Conservation (phyloP, 1,140 invertebrate genomes). For the Brachionus plicatilis region DNA sequence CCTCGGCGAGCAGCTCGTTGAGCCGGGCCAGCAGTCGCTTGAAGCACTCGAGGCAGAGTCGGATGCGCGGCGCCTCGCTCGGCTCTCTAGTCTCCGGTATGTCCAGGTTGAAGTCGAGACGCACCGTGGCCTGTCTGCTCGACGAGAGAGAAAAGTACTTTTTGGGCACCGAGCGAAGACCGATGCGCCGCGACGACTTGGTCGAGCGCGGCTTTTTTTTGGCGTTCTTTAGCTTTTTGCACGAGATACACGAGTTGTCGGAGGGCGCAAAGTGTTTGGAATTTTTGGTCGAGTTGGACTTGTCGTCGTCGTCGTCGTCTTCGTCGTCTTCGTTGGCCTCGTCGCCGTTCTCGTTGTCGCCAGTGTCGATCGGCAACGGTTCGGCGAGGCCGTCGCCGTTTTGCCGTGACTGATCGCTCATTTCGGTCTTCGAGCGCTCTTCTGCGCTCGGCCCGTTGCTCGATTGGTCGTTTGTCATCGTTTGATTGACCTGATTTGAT, state of each 20-base stretch:
- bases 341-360: background rate
- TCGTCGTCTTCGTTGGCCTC: constrained; percentile 11
- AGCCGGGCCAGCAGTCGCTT: background rate
- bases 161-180: background rate
- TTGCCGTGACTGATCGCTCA: background rate
- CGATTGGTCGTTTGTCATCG: background rate
- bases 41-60: background rate
- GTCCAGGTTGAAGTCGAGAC: constrained; percentile 4
- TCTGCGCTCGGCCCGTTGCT: background rate
- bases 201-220: constrained; percentile 4
- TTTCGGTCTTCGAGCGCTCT: background rate
- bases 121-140: background rate
- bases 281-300: constrained; percentile 6
- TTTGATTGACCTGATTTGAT: background rate
- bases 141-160: background rate
- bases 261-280: background rate
- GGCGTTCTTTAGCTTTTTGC: constrained; percentile 12
- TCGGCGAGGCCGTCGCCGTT: background rate
- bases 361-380: background rate
- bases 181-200: background rate
- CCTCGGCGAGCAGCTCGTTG: background rate
- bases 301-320: constrained; percentile 4
- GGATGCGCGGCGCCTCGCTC: background rate
- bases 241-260: background rate
- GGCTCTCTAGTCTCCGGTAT: background rate